Evolutionary conservation across 2,888 invertebrate genomes (phyloP).

Genomic region (Dendrolimus houi): DNA sequence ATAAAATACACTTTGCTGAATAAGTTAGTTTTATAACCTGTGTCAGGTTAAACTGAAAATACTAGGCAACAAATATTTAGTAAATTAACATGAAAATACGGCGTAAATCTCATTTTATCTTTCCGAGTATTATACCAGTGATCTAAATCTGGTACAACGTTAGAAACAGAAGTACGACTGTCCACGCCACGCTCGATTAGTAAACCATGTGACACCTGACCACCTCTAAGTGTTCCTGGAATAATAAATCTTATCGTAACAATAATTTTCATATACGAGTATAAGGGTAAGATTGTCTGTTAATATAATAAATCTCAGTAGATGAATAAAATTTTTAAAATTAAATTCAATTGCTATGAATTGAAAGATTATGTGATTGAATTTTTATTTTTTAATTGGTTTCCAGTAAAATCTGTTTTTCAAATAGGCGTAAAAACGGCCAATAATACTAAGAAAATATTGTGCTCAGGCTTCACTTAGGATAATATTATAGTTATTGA

Average conservation of each 20-base stretch:
- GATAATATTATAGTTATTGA: too few relatives aligned
- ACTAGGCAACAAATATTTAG: too few relatives aligned
- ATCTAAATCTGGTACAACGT: constrained; percentile 26
- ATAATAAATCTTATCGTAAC: constrained; percentile 7
- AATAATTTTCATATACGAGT: too few relatives aligned
- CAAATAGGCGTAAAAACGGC: background rate
- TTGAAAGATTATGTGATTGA: background rate
- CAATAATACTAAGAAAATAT: too few relatives aligned
- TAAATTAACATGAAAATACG: constrained; percentile 7
- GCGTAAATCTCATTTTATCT: constrained; percentile 39
- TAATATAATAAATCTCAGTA: too few relatives aligned
- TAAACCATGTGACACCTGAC: constrained; percentile 26
- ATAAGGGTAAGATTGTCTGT: too few relatives aligned
- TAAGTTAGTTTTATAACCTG: too few relatives aligned
- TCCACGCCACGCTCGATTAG: constrained; percentile 37
- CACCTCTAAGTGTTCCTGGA: constrained; percentile 29
- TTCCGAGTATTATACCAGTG: constrained; percentile 37
- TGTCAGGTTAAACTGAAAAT: too few relatives aligned
- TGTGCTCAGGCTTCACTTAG: too few relatives aligned
- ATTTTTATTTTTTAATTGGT: background rate
- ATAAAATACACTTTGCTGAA: too few relatives aligned
- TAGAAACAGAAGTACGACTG: constrained; percentile 35
- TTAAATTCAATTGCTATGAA: background rate
- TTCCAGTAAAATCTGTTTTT: background rate
- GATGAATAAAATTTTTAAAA: background rate